phyloP scores from a whole-genome alignment of 1,140 invertebrate species.

The silkworm (Bombyx mori) region ASM3026992v2 NC_085124.1:7768501-7769000 shows the following conservation, averaged over 20 bases:
- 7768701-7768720: constrained; percentile 14
- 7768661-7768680: constrained; percentile 23
- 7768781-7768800: constrained; percentile 47
- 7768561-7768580: neutral
- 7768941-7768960: neutral
- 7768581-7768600: constrained; percentile 91
- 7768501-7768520: too few species aligned
- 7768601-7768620: constrained; percentile 85
- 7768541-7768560: neutral
- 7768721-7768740: constrained; percentile 32
- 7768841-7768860: constrained; percentile 46
- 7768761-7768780: constrained; percentile 45
- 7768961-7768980: constrained; percentile 2
- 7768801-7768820: constrained; percentile 51
- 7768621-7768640: constrained; percentile 95
- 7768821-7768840: constrained; percentile 48
- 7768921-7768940: constrained; percentile 8
- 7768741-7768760: constrained; percentile 20
- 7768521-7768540: too few species aligned
- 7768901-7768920: constrained; percentile 8
- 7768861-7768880: constrained; percentile 34
- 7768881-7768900: constrained; percentile 14
- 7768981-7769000: neutral
- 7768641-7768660: constrained; percentile 77
- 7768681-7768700: constrained; percentile 27